Evolutionary conservation across 2,888 invertebrate species (phyloP), one percentile per base, ranked within the genome.

Genomic region (Sinodicranocentrus sp.): DNA sequence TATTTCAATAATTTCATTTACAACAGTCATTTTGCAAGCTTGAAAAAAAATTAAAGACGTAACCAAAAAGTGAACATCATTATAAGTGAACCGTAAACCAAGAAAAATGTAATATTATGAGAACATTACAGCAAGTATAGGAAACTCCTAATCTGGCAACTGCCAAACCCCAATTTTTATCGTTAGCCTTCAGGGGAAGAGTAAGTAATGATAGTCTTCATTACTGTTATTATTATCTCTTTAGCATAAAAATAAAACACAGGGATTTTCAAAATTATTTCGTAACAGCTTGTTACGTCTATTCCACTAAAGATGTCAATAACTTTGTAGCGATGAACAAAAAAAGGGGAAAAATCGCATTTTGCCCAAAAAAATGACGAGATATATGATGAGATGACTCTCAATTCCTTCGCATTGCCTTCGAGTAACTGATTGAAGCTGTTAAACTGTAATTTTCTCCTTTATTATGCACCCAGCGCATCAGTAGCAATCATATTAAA

Each of bases 131-230:
- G n/a, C n/a, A n/a, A n/a, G n/a, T 52, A 25, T 21, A 63, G 65
- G 54, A 76, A 76, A 76, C 21, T 23, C 39, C 65, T 33, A 65
- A 76, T 76, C 61, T 76, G 75, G 52, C 39, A 65, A 76, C 65
- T 52, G 52, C 39, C 33, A 13, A 76, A 44, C 75, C 75, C 52
- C 23, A 23, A 63, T 44, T n/a, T 61, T 73, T 44, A 61, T 73
- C 59, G 23, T 17, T 52, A 76, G 65, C 75, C 75, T 63, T 65
- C 33, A 23, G 54, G 26, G 68, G 8, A 63, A 43, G 19, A 61
- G 44, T 43, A 57, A 65, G 44, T 76, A 76, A 76, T 44, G 44
- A 73, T 73, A 39, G 52, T 28, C 0, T 52, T 21, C n/a, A 33
- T 28, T 65, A 73, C 21, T 33, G 43, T 52, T n/a, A 52, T 48